Evolutionary conservation across 1,140 invertebrate genomes (phyloP), one percentile per base, ranked within the genome.

Genomic region (Cataglyphis hispanica): DNA sequence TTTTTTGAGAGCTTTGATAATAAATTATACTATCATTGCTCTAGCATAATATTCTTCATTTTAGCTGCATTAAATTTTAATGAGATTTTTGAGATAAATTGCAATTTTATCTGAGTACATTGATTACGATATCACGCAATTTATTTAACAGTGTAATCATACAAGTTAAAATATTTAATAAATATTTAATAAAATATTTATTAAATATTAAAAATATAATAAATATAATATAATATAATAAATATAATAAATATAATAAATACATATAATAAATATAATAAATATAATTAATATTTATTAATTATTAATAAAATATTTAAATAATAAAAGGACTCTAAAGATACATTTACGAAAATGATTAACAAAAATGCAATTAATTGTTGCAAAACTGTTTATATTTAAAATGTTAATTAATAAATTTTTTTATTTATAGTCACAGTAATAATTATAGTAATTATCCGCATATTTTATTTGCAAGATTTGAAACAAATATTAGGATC

Each of bases 401-500:
- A 16, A 69, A 22, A 7, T 56, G 25, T 13, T 69, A n/a, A n/a
- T n/a, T 69, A 40, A 37, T 31, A 22, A 19, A 66, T n/a, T 16
- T 53, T 10, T 80, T 37, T 25, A 37, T 27, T 37, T 40, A 34
- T 2, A 31, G 8, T 2, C 27, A 6, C 60, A 66, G 19, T 31
- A 43, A 19, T 80, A 69, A 69, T 70, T 70, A 66, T 13, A 56
- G n/a, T 1, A 69, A 56, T 69, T 70, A 56, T 69, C 70, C 31
- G 40, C 46, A 8, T 22, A 22, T 43, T 16, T 69, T 34, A 69
- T 56, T 56, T 16, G 16, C 16, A 5, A 50, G 3, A 46, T 46
- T 46, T 13, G 0, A 46, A 0, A 16, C 16, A 80, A 2, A 19
- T n/a, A 56, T 69, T 37, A 56, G 6, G 27, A 7, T 64, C 25